These are phyloP conservation scores for Coregonus clupeaformis DNA, from an alignment of 2,113 vertebrate species.

Conservation along the genomic window DNA sequence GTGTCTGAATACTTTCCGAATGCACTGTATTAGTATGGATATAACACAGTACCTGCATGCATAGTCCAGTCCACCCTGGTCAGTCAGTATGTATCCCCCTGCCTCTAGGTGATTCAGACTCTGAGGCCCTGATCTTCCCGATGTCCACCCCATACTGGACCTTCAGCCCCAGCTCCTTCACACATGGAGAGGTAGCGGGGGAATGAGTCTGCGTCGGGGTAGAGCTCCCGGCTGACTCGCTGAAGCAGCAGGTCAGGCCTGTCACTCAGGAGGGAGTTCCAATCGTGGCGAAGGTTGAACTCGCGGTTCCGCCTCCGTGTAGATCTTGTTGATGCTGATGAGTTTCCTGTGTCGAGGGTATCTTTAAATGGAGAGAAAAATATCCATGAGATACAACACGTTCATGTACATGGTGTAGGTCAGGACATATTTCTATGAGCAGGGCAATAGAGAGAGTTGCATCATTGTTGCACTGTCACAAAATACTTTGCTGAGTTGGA, in stretches of 20 bases:
- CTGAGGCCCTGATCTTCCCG: slow-evolving; percentile 64
- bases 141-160: slow-evolving; percentile 84
- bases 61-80: slow-evolving; percentile 77
- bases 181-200: slow-evolving; percentile 85
- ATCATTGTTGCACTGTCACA: too few species aligned
- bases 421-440: too few species aligned
- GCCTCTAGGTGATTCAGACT: slow-evolving; percentile 51
- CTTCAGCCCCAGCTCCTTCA: slow-evolving; percentile 73
- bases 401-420: too few species aligned
- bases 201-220: slow-evolving; percentile 80
- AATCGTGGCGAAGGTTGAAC: slow-evolving; percentile 97
- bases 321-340: slow-evolving; percentile 94
- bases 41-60: slow-evolving; percentile 80
- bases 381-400: too few species aligned
- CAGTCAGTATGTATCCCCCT: slow-evolving; percentile 80
- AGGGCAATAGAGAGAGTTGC: too few species aligned
- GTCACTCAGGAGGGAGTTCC: slow-evolving; percentile 94
- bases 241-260: slow-evolving; percentile 78
- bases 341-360: slow-evolving; percentile 94
- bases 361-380: slow-evolving; percentile 42
- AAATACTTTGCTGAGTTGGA: neutral
- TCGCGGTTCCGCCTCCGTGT: slow-evolving; percentile 88
- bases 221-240: slow-evolving; percentile 82
- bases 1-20: too few species aligned
- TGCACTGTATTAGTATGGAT: too few species aligned